These are phyloP conservation scores for Propithecus coquereli DNA, from an alignment of 2,113 vertebrate genomes.

Conservation along the genomic window DNA sequence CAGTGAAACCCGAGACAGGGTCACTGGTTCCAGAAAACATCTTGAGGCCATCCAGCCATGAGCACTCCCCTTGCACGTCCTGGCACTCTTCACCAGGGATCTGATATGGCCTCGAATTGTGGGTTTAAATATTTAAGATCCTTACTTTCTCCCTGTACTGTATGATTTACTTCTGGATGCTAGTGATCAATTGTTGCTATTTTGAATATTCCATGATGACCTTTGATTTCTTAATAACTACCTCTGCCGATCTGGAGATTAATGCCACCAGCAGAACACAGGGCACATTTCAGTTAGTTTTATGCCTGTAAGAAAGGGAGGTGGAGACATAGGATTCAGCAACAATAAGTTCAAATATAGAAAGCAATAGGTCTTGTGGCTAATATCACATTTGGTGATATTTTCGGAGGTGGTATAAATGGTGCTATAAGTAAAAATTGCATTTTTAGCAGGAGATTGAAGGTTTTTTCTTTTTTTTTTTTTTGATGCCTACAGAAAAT, in stretches of 20 bases:
- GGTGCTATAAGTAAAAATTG: constrained; percentile 7
- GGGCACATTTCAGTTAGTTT: neutral
- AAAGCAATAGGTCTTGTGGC: neutral
- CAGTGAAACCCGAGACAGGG: neutral
- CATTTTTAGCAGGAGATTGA: constrained; percentile 28
- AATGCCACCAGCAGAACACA: neutral
- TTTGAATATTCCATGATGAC: neutral
- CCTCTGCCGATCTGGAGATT: neutral
- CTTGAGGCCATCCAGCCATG: neutral
- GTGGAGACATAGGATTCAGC: neutral
- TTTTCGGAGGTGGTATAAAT: neutral
- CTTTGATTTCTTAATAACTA: neutral
- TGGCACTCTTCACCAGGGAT: neutral
- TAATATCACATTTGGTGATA: neutral
- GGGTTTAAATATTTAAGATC: neutral
- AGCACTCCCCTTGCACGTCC: neutral
- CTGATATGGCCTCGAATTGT: neutral
- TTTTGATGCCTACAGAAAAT: constrained; percentile 41
- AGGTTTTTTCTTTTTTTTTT: neutral
- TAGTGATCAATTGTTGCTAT: neutral
- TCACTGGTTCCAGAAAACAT: neutral
- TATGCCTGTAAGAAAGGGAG: neutral
- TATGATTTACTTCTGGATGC: neutral
- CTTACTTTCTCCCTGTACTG: neutral
- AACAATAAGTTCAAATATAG: neutral